Base-by-base conservation (phyloP, 2,113 vertebrate species). In the Rhynchomys soricoides region DNA sequence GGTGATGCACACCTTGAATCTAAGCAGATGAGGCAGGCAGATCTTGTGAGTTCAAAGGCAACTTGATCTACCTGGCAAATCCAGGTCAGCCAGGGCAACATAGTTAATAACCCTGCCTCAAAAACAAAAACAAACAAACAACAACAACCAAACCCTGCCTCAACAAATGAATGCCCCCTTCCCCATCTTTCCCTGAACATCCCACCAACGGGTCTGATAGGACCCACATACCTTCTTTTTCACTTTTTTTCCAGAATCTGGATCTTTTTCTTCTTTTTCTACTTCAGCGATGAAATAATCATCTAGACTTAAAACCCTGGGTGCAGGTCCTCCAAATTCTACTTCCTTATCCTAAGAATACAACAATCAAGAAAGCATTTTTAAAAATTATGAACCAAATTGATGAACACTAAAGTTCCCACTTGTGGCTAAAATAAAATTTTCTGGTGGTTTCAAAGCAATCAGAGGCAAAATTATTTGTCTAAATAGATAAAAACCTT, bases 211-310 rank as follows among this genome's bases (percentile, higher is more conserved):
- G 75, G 86, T 26, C n/a, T 48, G 45, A 82, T 50, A 90, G 40
- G 37, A 79, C 50, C 40, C 48, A 92, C 21, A 64, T 93, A 99
- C 99, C 99, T 99, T 99, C 94, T 98, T 99, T 98, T 99, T 99
- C 16, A 99, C 98, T 96, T 99, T 99, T 96, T 99, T 99, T 68
- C 99, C 99, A 31, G 99, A 99, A 97, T 99, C 99, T 83, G 99
- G 99, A 96, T 99, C 99, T 98, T 99, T 99, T 97, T 99, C 98
- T 75, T 99, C 98, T 98, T 99, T 99, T 96, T 99, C 99, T 55
- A 99, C 99, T 98, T 99, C 99, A 5, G 99, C 99, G 98, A 99
- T 99, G 97, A 99, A 99, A 97, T 99, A 99, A 97, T 99, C 99
- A 95, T 99, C 99, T 93, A 99, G 98, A 96, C 99, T 99, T 86